Evolutionary conservation across 2,113 vertebrate species (phyloP).

Genomic region (Echinops telfairi): DNA sequence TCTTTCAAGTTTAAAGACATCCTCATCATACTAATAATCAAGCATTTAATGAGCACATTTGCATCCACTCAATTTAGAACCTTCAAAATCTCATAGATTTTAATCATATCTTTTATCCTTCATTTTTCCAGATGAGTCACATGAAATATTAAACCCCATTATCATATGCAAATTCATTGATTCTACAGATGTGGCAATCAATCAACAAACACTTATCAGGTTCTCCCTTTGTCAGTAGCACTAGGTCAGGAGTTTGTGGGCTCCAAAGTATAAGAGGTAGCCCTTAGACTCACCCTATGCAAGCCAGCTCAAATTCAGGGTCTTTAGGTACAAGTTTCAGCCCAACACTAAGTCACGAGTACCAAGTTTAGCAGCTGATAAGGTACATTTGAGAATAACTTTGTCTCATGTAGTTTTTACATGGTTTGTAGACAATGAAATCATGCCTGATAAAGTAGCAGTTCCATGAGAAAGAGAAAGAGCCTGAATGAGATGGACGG

Average conservation of each 20-base stretch:
- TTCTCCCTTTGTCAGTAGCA: background rate
- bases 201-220: background rate
- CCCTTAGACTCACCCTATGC: fast-evolving
- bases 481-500: too few relatives aligned
- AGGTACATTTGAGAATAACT: background rate
- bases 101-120: slow-evolving; percentile 42
- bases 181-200: background rate
- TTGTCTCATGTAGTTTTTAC: background rate
- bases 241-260: background rate
- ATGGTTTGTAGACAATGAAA: too few relatives aligned
- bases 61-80: slow-evolving; percentile 24
- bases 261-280: background rate
- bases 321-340: background rate
- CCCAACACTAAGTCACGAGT: background rate
- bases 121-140: slow-evolving; percentile 40
- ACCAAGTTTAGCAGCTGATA: background rate
- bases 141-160: slow-evolving; percentile 40
- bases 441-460: too few relatives aligned
- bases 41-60: slow-evolving; percentile 50
- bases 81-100: slow-evolving; percentile 28
- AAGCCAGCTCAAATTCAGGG: background rate
- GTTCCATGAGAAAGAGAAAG: too few relatives aligned
- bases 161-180: background rate
- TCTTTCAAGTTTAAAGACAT: slow-evolving; percentile 51
- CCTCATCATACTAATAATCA: slow-evolving; percentile 40